Evolutionary conservation across 2,888 invertebrate genomes (phyloP), one percentile per base, ranked within the genome.

Genomic region (Macaria notata): DNA sequence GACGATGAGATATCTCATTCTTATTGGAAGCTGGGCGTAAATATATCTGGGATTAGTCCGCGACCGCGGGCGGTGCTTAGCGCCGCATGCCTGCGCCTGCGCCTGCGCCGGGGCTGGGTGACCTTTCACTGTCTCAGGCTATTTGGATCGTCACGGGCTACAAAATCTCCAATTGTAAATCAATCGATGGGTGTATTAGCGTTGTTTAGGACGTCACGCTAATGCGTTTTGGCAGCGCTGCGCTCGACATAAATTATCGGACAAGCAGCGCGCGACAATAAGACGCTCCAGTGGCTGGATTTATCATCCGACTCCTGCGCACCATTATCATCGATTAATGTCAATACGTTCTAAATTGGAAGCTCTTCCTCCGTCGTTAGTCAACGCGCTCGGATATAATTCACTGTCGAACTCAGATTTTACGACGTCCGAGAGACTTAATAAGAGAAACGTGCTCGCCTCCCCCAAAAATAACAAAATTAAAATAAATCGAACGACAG

Each of bases 401-500:
- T 84, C 84, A 82, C 81, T 82, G 84, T 84, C 86, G 86, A 86
- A 83, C 75, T 65, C 67, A 73, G 75, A 77, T 79, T 84, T 86
- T 82, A 84, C 83, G 79, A 77, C 83, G 80, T 73, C 72, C 68
- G 73, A 78, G 69, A 75, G 78, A 79, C 79, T 81, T 81, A 88
- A 88, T 86, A 88, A 88, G 86, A 86, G 78, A 76, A 80, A 78
- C 65, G 61, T 64, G 68, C 64, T 73, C 71, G 76, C 71, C 78
- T 79, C 78, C 82, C 84, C 83, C 84, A 78, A 88, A 91, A 89
- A 89, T 89, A 90, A 88, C 89, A 86, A 84, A 89, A 88, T 89
- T 87, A 88, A 91, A 89, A 90, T 89, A 89, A 90, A 90, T 91
- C 90, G 90, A 91, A 90, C 88, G 87, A 86, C 88, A 86, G 88